phyloP scores from a whole-genome alignment of 2,797 vertebrate species.

The Fringilla coelebs region DNA sequence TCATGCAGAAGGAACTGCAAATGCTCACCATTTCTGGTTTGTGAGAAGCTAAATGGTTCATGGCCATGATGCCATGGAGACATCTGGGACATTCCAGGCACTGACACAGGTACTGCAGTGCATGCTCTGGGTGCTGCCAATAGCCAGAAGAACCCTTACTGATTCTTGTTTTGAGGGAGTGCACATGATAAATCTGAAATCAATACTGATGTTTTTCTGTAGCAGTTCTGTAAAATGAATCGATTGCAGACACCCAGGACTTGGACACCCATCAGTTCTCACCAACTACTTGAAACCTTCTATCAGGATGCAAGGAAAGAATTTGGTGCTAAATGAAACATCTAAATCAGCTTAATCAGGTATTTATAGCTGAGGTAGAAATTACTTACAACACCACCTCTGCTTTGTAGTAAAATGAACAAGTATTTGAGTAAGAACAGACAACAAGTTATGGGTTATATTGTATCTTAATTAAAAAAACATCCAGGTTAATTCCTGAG shows the following conservation, averaged over 20 bases:
- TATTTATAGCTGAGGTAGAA: neutral
- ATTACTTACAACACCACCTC: neutral
- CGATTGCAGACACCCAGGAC: neutral
- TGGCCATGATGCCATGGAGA: fast-evolving
- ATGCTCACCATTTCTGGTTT: neutral
- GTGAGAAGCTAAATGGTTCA: neutral
- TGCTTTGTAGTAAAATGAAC: neutral
- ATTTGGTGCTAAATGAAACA: neutral
- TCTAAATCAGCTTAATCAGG: neutral
- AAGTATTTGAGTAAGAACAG: neutral
- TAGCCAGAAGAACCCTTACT: neutral
- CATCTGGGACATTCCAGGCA: neutral
- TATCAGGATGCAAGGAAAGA: neutral
- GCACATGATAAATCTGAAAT: neutral
- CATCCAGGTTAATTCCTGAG: neutral
- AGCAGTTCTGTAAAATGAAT: neutral
- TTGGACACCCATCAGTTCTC: neutral
- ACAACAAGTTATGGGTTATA: neutral
- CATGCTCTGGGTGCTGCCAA: neutral
- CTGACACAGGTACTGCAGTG: neutral
- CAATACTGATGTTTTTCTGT: neutral
- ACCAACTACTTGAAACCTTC: neutral
- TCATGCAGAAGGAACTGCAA: neutral
- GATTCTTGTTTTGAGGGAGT: neutral
- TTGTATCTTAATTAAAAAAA: neutral